phyloP scores from a whole-genome alignment of 2,888 invertebrate genomes.

The Thymelicus sylvestris region DNA sequence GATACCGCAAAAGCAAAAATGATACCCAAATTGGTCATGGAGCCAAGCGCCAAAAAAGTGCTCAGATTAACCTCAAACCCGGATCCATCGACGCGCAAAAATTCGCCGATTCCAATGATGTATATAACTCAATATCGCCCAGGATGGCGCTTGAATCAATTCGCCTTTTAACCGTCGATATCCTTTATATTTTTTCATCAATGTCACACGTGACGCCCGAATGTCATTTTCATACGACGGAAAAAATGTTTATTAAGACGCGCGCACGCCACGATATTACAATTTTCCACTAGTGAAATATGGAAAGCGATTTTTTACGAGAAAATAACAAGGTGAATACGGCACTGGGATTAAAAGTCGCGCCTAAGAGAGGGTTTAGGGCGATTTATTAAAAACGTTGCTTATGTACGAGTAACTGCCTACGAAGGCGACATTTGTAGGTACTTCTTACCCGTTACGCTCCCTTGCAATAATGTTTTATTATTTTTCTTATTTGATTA shows the following conservation, averaged over 20 bases:
- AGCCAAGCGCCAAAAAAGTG: too few species aligned
- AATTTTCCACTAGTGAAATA: slow-evolving; percentile 83
- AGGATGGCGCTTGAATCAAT: too few species aligned
- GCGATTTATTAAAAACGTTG: slow-evolving; percentile 51
- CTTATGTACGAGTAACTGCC: slow-evolving; percentile 31
- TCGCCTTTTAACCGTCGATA: too few species aligned
- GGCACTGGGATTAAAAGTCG: slow-evolving; percentile 70
- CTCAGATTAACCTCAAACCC: too few species aligned
- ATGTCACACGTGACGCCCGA: slow-evolving; percentile 83
- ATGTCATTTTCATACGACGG: slow-evolving; percentile 82
- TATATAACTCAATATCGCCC: too few species aligned
- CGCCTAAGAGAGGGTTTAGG: slow-evolving; percentile 65
- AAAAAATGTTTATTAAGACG: slow-evolving; percentile 84
- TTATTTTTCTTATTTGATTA: slow-evolving; percentile 43
- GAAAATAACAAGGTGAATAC: slow-evolving; percentile 80
- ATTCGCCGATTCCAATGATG: too few species aligned
- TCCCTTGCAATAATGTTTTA: slow-evolving; percentile 36
- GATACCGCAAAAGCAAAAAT: too few species aligned
- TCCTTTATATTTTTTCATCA: slow-evolving; percentile 85
- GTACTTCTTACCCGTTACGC: slow-evolving; percentile 28
- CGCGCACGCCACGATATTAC: slow-evolving; percentile 75
- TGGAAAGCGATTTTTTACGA: slow-evolving; percentile 84
- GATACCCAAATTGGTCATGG: too few species aligned
- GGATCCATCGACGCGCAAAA: too few species aligned
- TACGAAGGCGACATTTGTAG: slow-evolving; percentile 32